Conservation (phyloP, 2,888 invertebrate genomes). For the Sceliomorpha sp. region DNA sequence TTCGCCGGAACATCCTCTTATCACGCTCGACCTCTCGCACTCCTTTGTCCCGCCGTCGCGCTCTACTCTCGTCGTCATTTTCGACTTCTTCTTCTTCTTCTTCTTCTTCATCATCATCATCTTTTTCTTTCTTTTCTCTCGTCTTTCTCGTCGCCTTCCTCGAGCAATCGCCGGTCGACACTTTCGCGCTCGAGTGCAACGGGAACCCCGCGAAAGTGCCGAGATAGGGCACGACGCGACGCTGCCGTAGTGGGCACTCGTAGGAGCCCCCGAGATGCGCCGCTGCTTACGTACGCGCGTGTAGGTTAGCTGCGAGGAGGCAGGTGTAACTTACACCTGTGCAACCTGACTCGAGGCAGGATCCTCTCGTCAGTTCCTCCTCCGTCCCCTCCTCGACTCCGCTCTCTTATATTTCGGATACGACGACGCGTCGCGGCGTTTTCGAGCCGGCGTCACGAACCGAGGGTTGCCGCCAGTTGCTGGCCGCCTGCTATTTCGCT, state of each 20-base stretch:
- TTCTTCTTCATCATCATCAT: constrained; percentile 15
- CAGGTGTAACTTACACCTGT: constrained; percentile 65
- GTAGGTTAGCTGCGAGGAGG: too few species aligned
- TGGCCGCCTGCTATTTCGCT: constrained; percentile 1
- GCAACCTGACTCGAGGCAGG: constrained; percentile 57
- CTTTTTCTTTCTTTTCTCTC: constrained; percentile 11
- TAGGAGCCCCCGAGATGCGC: not conserved
- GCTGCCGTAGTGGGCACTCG: constrained; percentile 7
- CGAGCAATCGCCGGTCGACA: constrained; percentile 16
- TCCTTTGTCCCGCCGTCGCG: constrained; percentile 15
- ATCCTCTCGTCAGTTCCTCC: constrained; percentile 54
- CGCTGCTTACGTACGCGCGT: constrained; percentile 7
- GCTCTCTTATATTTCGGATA: constrained; percentile 9
- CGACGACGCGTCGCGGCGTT: too few species aligned
- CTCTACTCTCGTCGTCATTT: constrained; percentile 17
- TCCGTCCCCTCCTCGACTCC: constrained; percentile 48
- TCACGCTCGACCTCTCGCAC: constrained; percentile 22
- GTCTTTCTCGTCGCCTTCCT: constrained; percentile 25
- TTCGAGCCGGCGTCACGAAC: too few species aligned
- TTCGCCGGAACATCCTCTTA: constrained; percentile 23
- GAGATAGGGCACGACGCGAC: constrained; percentile 48
- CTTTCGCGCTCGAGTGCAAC: constrained; percentile 11
- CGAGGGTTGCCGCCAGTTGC: too few species aligned
- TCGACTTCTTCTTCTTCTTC: not conserved
- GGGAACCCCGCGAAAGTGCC: not conserved